A percentile compares a stretch with the other conserved stretches of the same genome.
These are phyloP conservation scores for Gymnosoma rotundatum DNA, from an alignment of 2,888 invertebrate species.

Conservation along the genomic window DNA sequence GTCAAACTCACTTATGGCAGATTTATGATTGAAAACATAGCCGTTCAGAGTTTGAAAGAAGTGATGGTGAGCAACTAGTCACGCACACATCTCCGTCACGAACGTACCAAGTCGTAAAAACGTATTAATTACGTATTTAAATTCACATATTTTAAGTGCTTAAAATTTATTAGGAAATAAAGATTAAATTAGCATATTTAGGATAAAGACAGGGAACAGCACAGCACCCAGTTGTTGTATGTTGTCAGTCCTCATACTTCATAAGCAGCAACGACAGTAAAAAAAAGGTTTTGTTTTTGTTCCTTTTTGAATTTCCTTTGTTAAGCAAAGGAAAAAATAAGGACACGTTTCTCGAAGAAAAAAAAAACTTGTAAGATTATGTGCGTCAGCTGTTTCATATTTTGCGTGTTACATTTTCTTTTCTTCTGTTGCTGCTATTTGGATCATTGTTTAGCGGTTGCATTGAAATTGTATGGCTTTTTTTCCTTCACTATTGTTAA, in stretches of 20 bases:
- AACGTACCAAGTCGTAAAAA: background rate
- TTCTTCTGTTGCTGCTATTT: constrained; percentile 10
- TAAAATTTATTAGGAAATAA: constrained; percentile 29
- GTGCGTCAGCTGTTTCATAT: constrained; percentile 41
- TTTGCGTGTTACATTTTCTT: constrained; percentile 23
- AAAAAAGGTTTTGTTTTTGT: background rate
- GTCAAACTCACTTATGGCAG: too few relatives aligned
- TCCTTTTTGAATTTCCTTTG: constrained; percentile 9
- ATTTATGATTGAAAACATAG: too few relatives aligned
- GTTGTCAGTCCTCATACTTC: constrained; percentile 38
- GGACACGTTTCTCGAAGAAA: background rate
- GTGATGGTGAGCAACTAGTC: background rate
- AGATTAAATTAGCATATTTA: constrained; percentile 40
- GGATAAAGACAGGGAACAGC: background rate
- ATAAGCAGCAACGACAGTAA: background rate
- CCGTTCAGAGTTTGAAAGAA: background rate
- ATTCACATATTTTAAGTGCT: constrained; percentile 29
- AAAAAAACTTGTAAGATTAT: constrained; percentile 23
- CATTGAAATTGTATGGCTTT: constrained; percentile 10
- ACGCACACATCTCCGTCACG: background rate
- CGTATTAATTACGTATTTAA: constrained; percentile 7
- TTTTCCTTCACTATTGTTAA: constrained; percentile 18
- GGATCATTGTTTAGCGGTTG: constrained; percentile 14
- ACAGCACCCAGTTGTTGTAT: constrained; percentile 18
- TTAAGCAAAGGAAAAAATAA: constrained; percentile 7